Evolutionary conservation across 2,113 vertebrate species (phyloP).

Genomic region (Elaphurus davidianus): DNA sequence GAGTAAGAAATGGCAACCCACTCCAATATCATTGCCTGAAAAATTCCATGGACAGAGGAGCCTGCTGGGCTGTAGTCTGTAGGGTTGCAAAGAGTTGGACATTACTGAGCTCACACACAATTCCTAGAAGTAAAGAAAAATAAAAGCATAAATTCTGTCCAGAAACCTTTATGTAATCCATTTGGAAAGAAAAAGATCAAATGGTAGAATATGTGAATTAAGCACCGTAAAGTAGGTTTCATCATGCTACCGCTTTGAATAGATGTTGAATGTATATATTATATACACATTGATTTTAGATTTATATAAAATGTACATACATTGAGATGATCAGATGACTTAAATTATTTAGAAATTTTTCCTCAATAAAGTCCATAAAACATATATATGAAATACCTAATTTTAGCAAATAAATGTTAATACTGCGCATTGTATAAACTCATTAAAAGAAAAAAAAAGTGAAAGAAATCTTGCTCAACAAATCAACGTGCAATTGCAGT

Average conservation of each 20-base stretch:
- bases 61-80: not conserved
- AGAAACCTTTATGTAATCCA: not conserved
- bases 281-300: not conserved
- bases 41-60: not conserved
- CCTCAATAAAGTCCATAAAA: not conserved
- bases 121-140: not conserved
- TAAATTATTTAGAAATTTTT: not conserved
- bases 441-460: not conserved
- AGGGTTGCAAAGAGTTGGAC: not conserved
- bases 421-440: not conserved
- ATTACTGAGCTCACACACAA: not conserved
- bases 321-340: not conserved
- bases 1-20: not conserved
- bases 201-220: not conserved
- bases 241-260: not conserved
- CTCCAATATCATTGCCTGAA: not conserved
- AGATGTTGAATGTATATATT: not conserved
- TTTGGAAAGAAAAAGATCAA: not conserved
- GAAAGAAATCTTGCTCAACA: not conserved
- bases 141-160: not conserved
- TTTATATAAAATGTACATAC: not conserved
- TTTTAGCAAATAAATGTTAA: not conserved
- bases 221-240: not conserved
- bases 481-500: not conserved
- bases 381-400: not conserved